These are phyloP conservation scores for Syngnathus typhle DNA, from an alignment of 2,113 vertebrate species.

Conservation along the genomic window DNA sequence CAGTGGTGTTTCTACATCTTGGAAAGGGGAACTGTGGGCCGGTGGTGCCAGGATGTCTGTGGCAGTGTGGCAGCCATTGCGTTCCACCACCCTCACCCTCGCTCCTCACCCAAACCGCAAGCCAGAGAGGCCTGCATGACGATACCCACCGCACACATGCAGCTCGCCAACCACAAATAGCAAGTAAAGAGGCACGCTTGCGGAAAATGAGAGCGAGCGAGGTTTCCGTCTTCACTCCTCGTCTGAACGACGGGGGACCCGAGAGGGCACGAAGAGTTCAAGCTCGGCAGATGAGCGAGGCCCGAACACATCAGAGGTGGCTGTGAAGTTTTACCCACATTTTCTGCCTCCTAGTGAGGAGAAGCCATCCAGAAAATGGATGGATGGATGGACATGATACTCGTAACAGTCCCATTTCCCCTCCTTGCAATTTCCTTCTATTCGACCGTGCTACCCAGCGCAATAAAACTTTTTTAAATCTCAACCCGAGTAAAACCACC, in stretches of 20 bases:
- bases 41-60: slow-evolving; percentile 75
- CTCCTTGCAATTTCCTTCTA: too few relatives aligned
- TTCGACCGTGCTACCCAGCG: not conserved
- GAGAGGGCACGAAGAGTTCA: slow-evolving; percentile 74
- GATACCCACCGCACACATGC: slow-evolving; percentile 58
- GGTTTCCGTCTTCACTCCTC: slow-evolving; percentile 67
- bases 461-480: not conserved
- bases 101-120: slow-evolving; percentile 68
- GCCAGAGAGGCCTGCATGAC: slow-evolving; percentile 65
- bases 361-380: too few relatives aligned
- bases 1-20: slow-evolving; percentile 62
- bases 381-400: too few relatives aligned
- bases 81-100: slow-evolving; percentile 70
- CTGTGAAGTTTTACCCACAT: slow-evolving; percentile 5
- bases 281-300: slow-evolving; percentile 62
- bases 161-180: slow-evolving; percentile 62
- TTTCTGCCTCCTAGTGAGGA: too few relatives aligned
- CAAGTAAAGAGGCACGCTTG: slow-evolving; percentile 71
- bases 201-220: slow-evolving; percentile 74
- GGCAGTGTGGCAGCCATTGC: slow-evolving; percentile 69
- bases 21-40: slow-evolving; percentile 62
- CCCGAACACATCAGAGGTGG: slow-evolving; percentile 26
- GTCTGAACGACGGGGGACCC: slow-evolving; percentile 68
- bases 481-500: not conserved
- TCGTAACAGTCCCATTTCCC: too few relatives aligned